These are phyloP conservation scores for Euleptes europaea DNA, from an alignment of 2,113 vertebrate species.

Conservation along the genomic window DNA sequence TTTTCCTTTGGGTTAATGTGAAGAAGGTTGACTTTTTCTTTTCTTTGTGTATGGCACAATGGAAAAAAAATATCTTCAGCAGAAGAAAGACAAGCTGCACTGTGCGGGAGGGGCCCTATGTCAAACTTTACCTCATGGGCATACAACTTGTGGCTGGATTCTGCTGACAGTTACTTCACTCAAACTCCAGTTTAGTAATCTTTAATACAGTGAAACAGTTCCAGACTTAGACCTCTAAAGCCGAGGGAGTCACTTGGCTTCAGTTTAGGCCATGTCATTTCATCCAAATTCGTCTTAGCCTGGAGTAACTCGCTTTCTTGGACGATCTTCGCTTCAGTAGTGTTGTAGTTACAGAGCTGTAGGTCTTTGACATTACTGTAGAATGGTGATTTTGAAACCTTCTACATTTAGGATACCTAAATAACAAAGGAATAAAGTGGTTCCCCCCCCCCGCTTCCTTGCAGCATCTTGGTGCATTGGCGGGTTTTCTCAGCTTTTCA, in stretches of 20 bases:
- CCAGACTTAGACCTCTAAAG: neutral
- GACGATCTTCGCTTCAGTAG: neutral
- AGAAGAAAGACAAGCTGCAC: conserved; percentile 1
- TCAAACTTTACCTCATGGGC: neutral
- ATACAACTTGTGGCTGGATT: neutral
- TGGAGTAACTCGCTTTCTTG: neutral
- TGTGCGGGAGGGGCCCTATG: neutral
- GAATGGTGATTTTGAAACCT: neutral
- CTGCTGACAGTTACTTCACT: neutral
- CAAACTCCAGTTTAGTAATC: neutral
- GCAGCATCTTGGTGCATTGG: too few species aligned
- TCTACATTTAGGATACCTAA: neutral
- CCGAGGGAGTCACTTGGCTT: neutral
- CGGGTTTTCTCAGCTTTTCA: too few species aligned
- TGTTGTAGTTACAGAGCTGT: neutral
- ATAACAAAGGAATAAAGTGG: too few species aligned
- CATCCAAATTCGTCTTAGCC: neutral
- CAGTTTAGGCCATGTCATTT: accelerated
- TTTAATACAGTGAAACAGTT: neutral
- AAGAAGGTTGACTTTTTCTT: conserved; percentile 21
- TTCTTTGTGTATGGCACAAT: neutral
- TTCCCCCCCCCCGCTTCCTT: too few species aligned
- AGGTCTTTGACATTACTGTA: neutral
- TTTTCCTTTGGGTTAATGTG: conserved; percentile 49
- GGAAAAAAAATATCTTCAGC: conserved; percentile 9